Evolutionary conservation across 1,140 invertebrate genomes (phyloP).

Genomic region (Drosophila bocki): DNA sequence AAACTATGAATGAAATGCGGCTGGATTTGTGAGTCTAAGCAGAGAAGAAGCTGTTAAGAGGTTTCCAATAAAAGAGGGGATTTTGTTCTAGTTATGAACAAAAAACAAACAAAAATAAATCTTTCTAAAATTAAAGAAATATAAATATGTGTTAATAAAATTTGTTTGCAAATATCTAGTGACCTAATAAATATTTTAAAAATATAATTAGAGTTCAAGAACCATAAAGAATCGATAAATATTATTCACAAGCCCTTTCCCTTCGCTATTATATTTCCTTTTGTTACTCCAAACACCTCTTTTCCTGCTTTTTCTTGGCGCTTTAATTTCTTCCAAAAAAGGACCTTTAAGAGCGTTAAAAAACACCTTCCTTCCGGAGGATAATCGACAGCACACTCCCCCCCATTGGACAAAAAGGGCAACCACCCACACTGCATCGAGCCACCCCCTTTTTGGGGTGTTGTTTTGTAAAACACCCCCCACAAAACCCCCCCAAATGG

Average conservation of each 20-base stretch:
- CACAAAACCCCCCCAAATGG: slow-evolving; percentile 24
- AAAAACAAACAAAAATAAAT: background rate
- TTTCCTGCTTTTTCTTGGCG: background rate
- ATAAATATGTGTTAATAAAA: no score
- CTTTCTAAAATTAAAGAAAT: background rate
- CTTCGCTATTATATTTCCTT: background rate
- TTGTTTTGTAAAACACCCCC: slow-evolving; percentile 12
- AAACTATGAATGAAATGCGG: slow-evolving; percentile 22
- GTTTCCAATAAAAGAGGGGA: background rate
- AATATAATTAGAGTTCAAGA: background rate
- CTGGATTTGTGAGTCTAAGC: slow-evolving; percentile 8
- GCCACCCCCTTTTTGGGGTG: slow-evolving; percentile 56
- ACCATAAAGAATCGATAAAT: background rate
- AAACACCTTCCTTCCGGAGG: slow-evolving; percentile 43
- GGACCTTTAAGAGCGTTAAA: slow-evolving; percentile 32
- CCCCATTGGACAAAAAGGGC: slow-evolving; percentile 20
- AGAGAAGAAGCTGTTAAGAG: background rate
- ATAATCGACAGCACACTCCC: slow-evolving; percentile 47
- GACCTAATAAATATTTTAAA: background rate
- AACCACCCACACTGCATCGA: slow-evolving; percentile 29
- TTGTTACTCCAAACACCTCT: background rate
- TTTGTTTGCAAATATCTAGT: no score
- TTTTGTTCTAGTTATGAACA: background rate
- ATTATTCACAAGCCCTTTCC: background rate
- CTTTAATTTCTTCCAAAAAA: slow-evolving; percentile 25